phyloP scores from a whole-genome alignment of 2,113 vertebrate species.

The Passer montanus region DNA sequence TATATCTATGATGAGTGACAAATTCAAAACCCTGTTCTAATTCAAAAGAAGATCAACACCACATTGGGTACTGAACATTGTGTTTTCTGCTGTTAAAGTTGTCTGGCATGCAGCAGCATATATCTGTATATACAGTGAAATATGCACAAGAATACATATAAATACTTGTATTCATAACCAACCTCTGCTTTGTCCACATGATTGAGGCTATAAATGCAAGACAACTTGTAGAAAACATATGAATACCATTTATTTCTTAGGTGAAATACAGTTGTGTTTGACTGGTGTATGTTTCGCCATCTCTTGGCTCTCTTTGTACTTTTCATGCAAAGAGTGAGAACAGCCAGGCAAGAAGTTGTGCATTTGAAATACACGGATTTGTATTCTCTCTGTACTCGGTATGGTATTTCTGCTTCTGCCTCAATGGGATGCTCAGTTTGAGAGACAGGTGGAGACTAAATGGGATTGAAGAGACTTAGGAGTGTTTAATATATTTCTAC shows the following conservation, averaged over 20 bases:
- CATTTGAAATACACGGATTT: neutral
- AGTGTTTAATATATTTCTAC: conserved; percentile 40
- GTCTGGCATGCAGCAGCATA: neutral
- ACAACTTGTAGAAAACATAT: neutral
- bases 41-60: neutral
- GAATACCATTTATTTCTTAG: neutral
- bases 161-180: neutral
- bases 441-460: conserved; percentile 67
- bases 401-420: neutral
- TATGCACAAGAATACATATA: neutral
- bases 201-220: neutral
- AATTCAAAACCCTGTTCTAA: neutral
- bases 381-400: neutral
- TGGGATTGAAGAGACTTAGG: conserved; percentile 56
- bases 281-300: neutral
- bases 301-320: neutral
- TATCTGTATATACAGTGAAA: neutral
- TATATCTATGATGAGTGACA: neutral
- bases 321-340: neutral
- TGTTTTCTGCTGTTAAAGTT: neutral
- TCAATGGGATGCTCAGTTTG: conserved; percentile 4
- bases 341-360: neutral
- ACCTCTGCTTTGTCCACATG: neutral
- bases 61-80: neutral
- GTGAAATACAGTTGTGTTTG: neutral